Conservation (phyloP, 2,113 vertebrate genomes). For the Hemiscyllium ocellatum region DNA sequence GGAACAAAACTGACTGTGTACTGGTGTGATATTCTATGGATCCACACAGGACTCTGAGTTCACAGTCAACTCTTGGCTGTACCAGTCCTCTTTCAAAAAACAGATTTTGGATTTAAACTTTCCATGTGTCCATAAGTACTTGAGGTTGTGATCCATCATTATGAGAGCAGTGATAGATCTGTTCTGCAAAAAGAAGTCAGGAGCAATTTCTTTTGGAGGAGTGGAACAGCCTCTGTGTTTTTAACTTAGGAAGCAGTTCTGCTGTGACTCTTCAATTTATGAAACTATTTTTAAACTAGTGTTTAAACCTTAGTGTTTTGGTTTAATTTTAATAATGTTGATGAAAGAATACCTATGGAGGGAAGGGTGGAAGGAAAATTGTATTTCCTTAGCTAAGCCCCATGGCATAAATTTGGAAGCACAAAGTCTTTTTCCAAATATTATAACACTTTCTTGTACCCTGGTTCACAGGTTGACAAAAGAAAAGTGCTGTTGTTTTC, state of each 20-base stretch:
- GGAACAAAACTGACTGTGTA: too few species aligned
- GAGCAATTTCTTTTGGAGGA: neutral
- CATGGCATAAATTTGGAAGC: neutral
- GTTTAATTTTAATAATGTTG: neutral
- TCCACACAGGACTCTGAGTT: too few species aligned
- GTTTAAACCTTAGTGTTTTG: neutral
- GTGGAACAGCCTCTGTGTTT: neutral
- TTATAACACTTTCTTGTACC: neutral
- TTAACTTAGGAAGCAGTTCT: neutral
- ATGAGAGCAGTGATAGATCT: too few species aligned
- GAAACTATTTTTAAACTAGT: neutral
- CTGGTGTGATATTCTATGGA: too few species aligned
- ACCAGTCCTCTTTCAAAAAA: too few species aligned
- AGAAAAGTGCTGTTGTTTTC: neutral
- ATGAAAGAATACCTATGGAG: too few species aligned
- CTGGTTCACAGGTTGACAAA: neutral
- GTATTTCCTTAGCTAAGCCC: neutral
- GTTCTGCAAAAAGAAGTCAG: neutral
- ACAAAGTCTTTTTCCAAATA: neutral
- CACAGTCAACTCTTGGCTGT: too few species aligned
- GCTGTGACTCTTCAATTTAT: neutral
- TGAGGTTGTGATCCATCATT: too few species aligned
- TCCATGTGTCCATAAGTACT: too few species aligned
- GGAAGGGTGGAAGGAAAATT: neutral
- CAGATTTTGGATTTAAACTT: too few species aligned